phyloP scores from a whole-genome alignment of 1,140 invertebrate genomes.

The Eriosoma lanigerum region DNA sequence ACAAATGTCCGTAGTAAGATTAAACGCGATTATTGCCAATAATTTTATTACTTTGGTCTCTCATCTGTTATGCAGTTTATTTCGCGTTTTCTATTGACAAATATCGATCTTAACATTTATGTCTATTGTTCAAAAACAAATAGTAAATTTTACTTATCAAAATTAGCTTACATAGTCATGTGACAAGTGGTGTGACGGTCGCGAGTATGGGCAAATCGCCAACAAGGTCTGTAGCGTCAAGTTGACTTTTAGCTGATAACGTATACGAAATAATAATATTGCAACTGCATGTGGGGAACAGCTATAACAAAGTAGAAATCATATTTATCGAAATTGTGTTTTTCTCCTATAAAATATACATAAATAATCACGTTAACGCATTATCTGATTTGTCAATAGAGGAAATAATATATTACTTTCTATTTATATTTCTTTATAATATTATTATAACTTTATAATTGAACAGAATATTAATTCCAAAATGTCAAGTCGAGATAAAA shows the following conservation, averaged over 20 bases:
- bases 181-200: not conserved
- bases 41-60: too few relatives aligned
- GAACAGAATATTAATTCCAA: too few relatives aligned
- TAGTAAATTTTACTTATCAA: not conserved
- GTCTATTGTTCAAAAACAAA: not conserved
- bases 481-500: too few relatives aligned
- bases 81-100: not conserved
- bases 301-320: too few relatives aligned
- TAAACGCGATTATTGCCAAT: too few relatives aligned
- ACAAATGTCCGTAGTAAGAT: too few relatives aligned
- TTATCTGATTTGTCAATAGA: not conserved
- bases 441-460: conserved; percentile 1
- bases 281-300: not conserved
- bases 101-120: not conserved
- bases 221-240: not conserved
- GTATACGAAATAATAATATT: conserved; percentile 9
- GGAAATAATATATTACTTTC: not conserved
- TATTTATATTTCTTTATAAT: not conserved
- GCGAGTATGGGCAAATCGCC: not conserved
- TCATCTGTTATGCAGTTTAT: too few relatives aligned
- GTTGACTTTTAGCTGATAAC: not conserved
- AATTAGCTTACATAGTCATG: not conserved
- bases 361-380: conserved; percentile 24
- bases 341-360: not conserved
- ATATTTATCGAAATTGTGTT: not conserved